phyloP scores from a whole-genome alignment of 2,113 vertebrate species.

The Plecotus auritus region DNA sequence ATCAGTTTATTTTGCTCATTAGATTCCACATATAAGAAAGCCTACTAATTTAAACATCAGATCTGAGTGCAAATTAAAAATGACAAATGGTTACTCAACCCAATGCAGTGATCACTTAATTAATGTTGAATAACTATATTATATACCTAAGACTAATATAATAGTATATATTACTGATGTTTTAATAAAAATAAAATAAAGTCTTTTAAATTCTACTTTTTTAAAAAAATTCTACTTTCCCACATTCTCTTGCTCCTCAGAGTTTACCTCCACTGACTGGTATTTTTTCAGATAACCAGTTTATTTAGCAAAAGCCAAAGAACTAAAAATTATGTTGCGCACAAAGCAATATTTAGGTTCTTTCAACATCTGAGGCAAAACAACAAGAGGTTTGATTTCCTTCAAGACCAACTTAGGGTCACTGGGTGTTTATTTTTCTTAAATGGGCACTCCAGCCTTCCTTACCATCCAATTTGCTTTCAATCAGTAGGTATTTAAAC shows the following conservation, averaged over 20 bases:
- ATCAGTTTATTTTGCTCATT: no score
- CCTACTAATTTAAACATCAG: constrained; percentile 9
- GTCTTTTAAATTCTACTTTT: neutral
- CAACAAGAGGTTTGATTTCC: constrained; percentile 23
- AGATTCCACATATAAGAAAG: neutral
- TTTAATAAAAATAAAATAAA: neutral
- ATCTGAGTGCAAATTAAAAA: neutral
- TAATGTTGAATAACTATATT: neutral
- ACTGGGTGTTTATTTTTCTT: constrained; percentile 53
- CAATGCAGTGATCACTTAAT: neutral
- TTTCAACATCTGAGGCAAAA: constrained; percentile 38
- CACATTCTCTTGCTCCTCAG: neutral
- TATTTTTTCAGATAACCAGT: constrained; percentile 26
- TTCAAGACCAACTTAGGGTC: constrained; percentile 1
- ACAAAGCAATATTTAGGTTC: constrained; percentile 23
- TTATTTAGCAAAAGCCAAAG: constrained; percentile 35
- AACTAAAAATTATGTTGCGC: constrained; percentile 14
- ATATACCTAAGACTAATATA: neutral
- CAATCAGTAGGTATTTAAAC: constrained; percentile 52
- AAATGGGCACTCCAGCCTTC: constrained; percentile 18
- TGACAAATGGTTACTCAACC: neutral
- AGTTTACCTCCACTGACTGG: neutral
- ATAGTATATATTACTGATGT: no score
- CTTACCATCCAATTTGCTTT: constrained; percentile 56
- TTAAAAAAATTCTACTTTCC: neutral